phyloP scores from a whole-genome alignment of 2,888 invertebrate genomes.

The Macrophya annulata region DNA sequence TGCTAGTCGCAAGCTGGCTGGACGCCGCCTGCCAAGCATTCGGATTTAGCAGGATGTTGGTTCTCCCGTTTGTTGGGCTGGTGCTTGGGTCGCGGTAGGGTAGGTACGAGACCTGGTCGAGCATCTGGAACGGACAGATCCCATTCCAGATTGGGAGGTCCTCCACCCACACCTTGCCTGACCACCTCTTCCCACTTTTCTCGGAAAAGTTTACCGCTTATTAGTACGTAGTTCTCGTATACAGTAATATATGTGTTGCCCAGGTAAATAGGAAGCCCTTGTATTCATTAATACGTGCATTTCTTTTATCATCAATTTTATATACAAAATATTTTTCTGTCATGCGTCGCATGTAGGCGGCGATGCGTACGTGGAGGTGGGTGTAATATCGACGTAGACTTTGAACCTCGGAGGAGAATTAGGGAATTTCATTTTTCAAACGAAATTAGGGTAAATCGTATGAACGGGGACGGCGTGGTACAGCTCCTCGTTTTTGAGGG shows the following conservation, averaged over 20 bases:
- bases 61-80: slow-evolving; percentile 37
- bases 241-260: neutral
- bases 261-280: slow-evolving; percentile 1
- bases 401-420: slow-evolving; percentile 10
- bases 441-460: slow-evolving; percentile 51
- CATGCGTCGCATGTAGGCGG: neutral
- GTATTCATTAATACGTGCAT: slow-evolving; percentile 63
- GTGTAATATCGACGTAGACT: slow-evolving; percentile 64
- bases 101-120: slow-evolving; percentile 46
- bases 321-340: neutral
- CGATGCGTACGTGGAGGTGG: slow-evolving; percentile 64
- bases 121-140: slow-evolving; percentile 78
- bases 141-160: slow-evolving; percentile 78
- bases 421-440: slow-evolving; percentile 45
- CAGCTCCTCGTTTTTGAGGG: slow-evolving; percentile 11
- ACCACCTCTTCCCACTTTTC: slow-evolving; percentile 65
- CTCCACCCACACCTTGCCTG: slow-evolving; percentile 75
- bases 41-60: slow-evolving; percentile 25
- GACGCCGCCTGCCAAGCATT: slow-evolving; percentile 46
- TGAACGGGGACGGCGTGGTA: neutral
- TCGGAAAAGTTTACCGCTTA: slow-evolving; percentile 52
- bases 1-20: slow-evolving; percentile 43
- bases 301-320: neutral
- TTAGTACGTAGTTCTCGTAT: slow-evolving; percentile 37
- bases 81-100: slow-evolving; percentile 47